Base-by-base conservation (phyloP, 2,888 invertebrate species). In the Leptinotarsa peninsularis region DNA sequence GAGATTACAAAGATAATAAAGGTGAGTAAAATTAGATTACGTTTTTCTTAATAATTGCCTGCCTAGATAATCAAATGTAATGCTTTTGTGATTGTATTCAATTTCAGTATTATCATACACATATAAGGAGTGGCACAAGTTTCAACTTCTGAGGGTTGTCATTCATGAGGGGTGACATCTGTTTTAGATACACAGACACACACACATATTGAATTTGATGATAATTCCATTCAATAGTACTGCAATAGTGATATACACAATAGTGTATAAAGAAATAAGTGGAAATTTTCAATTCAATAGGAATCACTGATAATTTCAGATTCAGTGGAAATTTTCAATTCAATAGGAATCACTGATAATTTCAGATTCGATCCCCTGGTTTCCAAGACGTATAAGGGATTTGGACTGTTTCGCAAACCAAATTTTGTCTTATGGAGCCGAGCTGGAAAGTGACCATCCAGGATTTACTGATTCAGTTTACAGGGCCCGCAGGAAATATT, bases 371-470 rank as follows among this genome's bases (percentile, higher is more conserved):
- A 95, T 98, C 0, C 98, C 98, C 0, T 99, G 99, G 99, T 99
- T 99, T 87, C 99, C 99, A 0, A 91, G 95, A 70, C 93, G 97
- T 84, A 98, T 99, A 79, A 91, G 95, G 23, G 99, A 99, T 85
- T 90, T 99, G 84, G 99, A 99, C 89, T 93, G 95, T 77, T 98
- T 98, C 86, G 97, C 99, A 17, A 98, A 99, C 89, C 97, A 98
- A 87, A 98, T 99, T 82, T 90, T 99, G 21, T 96, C 98, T 4
- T 99, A 99, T 85, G 99, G 99, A 1, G 90, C 97, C 0, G 99
- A 99, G 86, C 89, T 99, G 74, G 94, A 96, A 84, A 89, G 96
- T 0, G 99, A 99, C 88, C 99, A 99, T 90, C 99, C 99, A 0
- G 99, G 99, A 77, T 99, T 99, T 89, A 99, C 96, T 0, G 99